A percentile compares a stretch with the other conserved stretches of the same genome.
phyloP scores from a whole-genome alignment of 2,888 invertebrate species.

The Myopa testacea region DNA sequence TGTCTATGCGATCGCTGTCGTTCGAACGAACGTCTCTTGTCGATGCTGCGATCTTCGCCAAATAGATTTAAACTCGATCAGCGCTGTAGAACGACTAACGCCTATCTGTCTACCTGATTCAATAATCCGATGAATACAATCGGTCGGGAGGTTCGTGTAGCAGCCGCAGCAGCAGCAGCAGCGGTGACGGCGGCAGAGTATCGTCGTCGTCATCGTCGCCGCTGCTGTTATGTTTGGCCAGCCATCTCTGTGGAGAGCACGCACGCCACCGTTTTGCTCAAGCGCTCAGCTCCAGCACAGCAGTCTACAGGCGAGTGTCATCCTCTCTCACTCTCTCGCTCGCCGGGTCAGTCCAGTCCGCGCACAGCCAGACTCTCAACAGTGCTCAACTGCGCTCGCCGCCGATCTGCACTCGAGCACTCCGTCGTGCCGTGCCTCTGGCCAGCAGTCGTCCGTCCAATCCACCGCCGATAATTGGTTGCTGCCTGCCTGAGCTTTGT shows the following conservation, averaged over 20 bases:
- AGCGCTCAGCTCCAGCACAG: neutral
- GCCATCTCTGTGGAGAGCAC: neutral
- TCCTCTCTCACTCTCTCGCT: neutral
- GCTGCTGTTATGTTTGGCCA: constrained; percentile 34
- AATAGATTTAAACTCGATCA: constrained; percentile 69
- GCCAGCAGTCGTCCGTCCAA: neutral
- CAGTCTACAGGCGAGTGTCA: neutral
- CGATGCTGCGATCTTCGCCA: constrained; percentile 54
- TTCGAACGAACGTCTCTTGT: constrained; percentile 33
- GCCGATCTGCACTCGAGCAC: neutral
- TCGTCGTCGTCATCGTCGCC: constrained; percentile 29
- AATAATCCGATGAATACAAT: constrained; percentile 55
- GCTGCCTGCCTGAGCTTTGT: constrained; percentile 20
- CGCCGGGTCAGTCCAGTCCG: neutral
- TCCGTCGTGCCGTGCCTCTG: neutral
- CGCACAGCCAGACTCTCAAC: neutral
- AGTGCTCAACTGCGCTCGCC: neutral
- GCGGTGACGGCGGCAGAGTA: constrained; percentile 5
- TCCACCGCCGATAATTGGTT: constrained; percentile 22
- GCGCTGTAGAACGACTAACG: constrained; percentile 69
- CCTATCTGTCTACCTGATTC: constrained; percentile 69
- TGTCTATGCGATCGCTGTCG: constrained; percentile 43
- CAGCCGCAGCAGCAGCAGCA: constrained; percentile 22
- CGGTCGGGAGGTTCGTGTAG: constrained; percentile 20
- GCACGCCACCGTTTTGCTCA: neutral